Percentiles rank a stretch among this genome's conserved stretches.
Conservation (phyloP, 1,140 invertebrate species). For the Monochamus saltuarius region DNA sequence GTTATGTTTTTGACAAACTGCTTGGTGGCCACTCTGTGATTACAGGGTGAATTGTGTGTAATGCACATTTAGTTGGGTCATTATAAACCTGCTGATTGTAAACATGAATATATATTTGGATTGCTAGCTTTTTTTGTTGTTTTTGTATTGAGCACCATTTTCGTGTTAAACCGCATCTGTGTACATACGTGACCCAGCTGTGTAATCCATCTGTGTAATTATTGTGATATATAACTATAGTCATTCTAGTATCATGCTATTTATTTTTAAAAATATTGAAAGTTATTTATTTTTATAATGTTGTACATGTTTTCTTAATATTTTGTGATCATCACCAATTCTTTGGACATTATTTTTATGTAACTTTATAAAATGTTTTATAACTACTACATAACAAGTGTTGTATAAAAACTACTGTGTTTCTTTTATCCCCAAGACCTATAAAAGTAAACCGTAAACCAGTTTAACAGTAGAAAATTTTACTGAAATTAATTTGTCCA, state of each 20-base stretch:
- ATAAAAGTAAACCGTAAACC: too few relatives aligned
- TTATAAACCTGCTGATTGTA: too few relatives aligned
- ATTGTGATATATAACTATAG: slow-evolving; percentile 21
- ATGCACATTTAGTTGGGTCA: too few relatives aligned
- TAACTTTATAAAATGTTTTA: too few relatives aligned
- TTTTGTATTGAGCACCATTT: not conserved
- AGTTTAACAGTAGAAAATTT: too few relatives aligned
- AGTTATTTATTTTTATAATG: slow-evolving; percentile 17
- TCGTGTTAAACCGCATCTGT: not conserved
- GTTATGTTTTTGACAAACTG: not conserved
- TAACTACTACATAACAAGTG: too few relatives aligned
- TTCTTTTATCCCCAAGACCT: too few relatives aligned
- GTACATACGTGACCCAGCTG: slow-evolving; percentile 11
- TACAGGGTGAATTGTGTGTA: not conserved
- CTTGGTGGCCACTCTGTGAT: not conserved
- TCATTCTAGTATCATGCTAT: slow-evolving; percentile 3
- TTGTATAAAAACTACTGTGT: too few relatives aligned
- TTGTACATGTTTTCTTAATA: slow-evolving; percentile 11
- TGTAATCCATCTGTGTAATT: slow-evolving; percentile 16
- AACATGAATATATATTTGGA: too few relatives aligned
- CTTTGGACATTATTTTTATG: too few relatives aligned
- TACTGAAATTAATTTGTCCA: too few relatives aligned
- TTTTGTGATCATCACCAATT: too few relatives aligned
- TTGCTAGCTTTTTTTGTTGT: not conserved
- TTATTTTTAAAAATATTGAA: slow-evolving; percentile 16